Base-by-base conservation (phyloP, 2,888 invertebrate species). In the Apodemia duryi region DNA sequence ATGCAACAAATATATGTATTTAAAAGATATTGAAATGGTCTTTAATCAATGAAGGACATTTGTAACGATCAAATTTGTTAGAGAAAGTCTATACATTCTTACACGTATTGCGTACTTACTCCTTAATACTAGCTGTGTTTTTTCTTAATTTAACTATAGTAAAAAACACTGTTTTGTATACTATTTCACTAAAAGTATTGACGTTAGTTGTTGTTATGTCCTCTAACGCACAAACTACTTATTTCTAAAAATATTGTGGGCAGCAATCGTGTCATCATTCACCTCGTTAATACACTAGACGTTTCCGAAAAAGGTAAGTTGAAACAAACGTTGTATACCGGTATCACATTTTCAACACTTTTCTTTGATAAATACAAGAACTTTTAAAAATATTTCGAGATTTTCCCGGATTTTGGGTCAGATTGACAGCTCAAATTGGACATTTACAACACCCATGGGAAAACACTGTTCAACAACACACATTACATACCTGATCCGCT, bases 221-320 rank as follows among this genome's bases (percentile, higher is more conserved):
- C 86, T 88, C 82, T 84, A 86, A 76, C 80, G 80, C 80, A 77
- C 83, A 85, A 88, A 83, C 86, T 85, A 86, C 83, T 85, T 85
- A 85, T 83, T 88, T 91, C 91, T 91, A 91, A 88, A 91, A 91
- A 91, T 91, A 91, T 91, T 90, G 81, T 87, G 77, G 84, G 81
- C 84, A 86, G 84, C 84, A 84, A 83, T 84, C 76, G 72, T 89
- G 88, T 86, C 89, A 88, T 85, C 86, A 77, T 78, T 82, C 79
- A 79, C 76, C 77, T 79, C 72, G 74, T 73, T 73, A 74, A 75
- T 69, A 64, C 73, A 68, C 66, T 69, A 68, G 65, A 67, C 66
- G 66, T 71, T 67, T 69, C 62, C 61, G 65, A 60, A 65, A 54
- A 35, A 63, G 62, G 46, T 51, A 32, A 66, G 63, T 35, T 11